phyloP scores from a whole-genome alignment of 2,888 invertebrate species.

The Lithophane semibrunnea region DNA sequence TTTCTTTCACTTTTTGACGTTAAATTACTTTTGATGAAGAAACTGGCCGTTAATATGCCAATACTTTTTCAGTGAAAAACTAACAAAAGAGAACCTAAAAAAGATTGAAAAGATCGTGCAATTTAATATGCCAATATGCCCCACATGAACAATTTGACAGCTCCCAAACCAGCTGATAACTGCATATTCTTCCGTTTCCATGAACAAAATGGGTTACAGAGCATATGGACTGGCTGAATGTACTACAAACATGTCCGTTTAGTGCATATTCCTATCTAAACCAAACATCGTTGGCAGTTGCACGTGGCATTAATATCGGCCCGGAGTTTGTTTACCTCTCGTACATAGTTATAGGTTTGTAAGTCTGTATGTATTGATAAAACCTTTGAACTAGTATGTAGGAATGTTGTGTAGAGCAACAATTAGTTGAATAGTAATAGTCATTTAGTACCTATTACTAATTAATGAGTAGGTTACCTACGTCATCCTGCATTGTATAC shows the following conservation, averaged over 20 bases:
- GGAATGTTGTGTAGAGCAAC: slow-evolving; percentile 5
- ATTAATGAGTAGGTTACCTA: neutral
- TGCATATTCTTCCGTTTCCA: slow-evolving; percentile 51
- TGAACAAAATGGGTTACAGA: slow-evolving; percentile 49
- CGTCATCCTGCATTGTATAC: neutral
- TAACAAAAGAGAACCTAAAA: neutral
- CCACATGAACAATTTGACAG: slow-evolving; percentile 8
- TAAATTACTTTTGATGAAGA: too few species aligned
- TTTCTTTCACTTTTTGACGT: too few species aligned
- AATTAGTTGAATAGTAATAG: slow-evolving; percentile 1
- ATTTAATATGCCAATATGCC: slow-evolving; percentile 18
- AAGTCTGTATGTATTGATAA: slow-evolving; percentile 43
- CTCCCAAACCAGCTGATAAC: slow-evolving; percentile 27
- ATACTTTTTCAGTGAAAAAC: neutral
- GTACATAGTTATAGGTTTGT: slow-evolving; percentile 28
- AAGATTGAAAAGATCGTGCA: neutral
- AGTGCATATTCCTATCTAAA: slow-evolving; percentile 53
- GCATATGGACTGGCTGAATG: slow-evolving; percentile 25
- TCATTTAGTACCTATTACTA: neutral
- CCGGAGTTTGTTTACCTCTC: slow-evolving; percentile 65
- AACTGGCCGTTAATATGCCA: too few species aligned
- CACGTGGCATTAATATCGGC: slow-evolving; percentile 64
- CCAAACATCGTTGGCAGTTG: slow-evolving; percentile 46
- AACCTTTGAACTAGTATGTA: slow-evolving; percentile 37
- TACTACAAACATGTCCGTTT: slow-evolving; percentile 33